Base-by-base conservation (phyloP, 2,888 invertebrate genomes). In the Entomobrya proxima region DNA sequence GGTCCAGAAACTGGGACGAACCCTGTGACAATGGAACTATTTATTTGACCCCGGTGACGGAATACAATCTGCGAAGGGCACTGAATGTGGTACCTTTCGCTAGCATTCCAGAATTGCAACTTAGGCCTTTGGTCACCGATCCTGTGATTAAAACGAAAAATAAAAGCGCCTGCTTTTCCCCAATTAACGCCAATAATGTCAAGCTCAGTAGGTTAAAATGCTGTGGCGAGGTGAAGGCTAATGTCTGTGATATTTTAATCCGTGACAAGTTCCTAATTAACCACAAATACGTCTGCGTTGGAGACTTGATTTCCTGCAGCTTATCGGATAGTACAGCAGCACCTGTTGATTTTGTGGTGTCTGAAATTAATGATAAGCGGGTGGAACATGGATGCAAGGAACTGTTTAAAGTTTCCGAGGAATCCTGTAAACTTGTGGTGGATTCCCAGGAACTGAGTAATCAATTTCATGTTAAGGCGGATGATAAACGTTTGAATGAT, bases 1-100 rank as follows among this genome's bases (percentile, higher is more conserved):
- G 64, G 6, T 27, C 50, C 24, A 9, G 18, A 40, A 6, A 40
- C 47, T 4, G 13, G 18, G 27, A 21, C 2, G 13, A 61, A 27
- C n/a, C n/a, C n/a, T 13, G 13, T 30, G 27, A 50, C 13, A 9
- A n/a, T 27, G 13, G 6, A 30, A 6, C 32, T 47, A 55, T 64
- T 21, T 13, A 1, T 6, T 1, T 83, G 0, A 84, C 77, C 44
- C 4, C 67, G 6, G 74, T 47, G 7, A 30, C 85, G 35, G 85
- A 85, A 18, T 85, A 85, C 61, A 85, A 85, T 35, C 44, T 85
- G 50, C 55, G 78, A 50, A 85, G 32, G 37, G 30, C 74, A 11
- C 55, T 85, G 13, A 52, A 55, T 32, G 50, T 78, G 58, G 27
- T 58, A 30, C 58, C 58, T 15, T 85, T 72, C 27, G 3, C 24